These are phyloP conservation scores for Crossaster papposus DNA, from an alignment of 53 echinoderm and acorn worm species.

Conservation along the genomic window DNA sequence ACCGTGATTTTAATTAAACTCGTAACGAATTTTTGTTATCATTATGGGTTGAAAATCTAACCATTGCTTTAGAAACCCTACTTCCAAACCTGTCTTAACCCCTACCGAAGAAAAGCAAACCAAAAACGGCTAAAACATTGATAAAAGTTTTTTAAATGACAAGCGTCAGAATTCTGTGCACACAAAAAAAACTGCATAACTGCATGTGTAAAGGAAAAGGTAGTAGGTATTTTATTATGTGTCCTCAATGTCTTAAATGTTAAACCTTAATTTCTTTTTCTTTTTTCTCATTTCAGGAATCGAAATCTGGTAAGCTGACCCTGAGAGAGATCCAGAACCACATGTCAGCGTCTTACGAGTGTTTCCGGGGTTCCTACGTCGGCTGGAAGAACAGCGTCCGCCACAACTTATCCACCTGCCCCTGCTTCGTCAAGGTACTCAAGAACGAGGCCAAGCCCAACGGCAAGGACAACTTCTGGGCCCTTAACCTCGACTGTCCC, in stretches of 20 bases:
- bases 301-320: constrained; percentile 44
- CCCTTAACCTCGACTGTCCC: constrained; percentile 66
- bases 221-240: no score
- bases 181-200: no score
- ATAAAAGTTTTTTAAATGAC: no score
- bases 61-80: no score
- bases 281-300: constrained; percentile 15
- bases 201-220: no score
- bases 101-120: no score
- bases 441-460: constrained; percentile 47
- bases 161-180: no score
- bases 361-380: constrained; percentile 64
- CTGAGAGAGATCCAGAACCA: constrained; percentile 54
- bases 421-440: constrained; percentile 66
- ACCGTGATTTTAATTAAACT: no score
- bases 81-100: no score
- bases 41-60: no score
- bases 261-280: neutral
- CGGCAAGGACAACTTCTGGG: constrained; percentile 85
- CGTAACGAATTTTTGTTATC: no score
- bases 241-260: neutral
- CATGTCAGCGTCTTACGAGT: constrained; percentile 48
- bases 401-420: constrained; percentile 63
- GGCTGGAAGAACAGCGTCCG: constrained; percentile 81
- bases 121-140: no score